Conservation (phyloP, 30 jellyfish, hydroid and myxozoan species). For the Morbakka virulenta region DNA sequence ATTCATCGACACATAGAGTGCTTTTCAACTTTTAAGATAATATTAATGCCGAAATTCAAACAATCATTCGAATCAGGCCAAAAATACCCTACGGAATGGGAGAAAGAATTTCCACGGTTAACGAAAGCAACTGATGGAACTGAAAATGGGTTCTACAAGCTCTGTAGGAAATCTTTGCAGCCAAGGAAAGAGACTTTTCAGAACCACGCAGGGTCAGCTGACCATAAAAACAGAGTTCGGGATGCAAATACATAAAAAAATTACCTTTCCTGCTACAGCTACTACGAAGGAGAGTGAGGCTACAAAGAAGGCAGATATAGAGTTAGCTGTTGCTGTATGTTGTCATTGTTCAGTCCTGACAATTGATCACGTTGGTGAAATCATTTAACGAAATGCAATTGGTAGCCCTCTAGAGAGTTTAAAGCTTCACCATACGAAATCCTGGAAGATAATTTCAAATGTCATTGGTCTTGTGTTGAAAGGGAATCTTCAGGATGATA, state of each 20-base stretch:
- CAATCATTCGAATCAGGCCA: not conserved
- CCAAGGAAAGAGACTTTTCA: not conserved
- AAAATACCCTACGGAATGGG: slow-evolving; percentile 1
- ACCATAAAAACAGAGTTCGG: not conserved
- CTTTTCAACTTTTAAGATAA: slow-evolving; percentile 29
- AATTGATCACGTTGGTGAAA: slow-evolving; percentile 37
- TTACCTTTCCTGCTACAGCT: not conserved
- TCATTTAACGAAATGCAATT: slow-evolving; percentile 4
- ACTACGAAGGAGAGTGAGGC: not conserved
- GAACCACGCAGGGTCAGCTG: slow-evolving; percentile 20
- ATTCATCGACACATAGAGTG: not conserved
- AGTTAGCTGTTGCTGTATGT: slow-evolving; percentile 22
- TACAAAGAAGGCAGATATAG: slow-evolving; percentile 16
- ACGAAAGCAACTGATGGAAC: not conserved
- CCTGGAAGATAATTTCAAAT: too few relatives aligned
- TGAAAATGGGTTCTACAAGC: not conserved
- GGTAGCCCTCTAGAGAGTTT: too few relatives aligned
- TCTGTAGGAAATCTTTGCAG: not conserved
- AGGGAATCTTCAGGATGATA: not conserved
- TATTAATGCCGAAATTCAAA: slow-evolving; percentile 4
- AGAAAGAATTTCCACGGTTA: not conserved
- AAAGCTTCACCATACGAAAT: too few relatives aligned
- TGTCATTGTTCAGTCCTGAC: slow-evolving; percentile 36
- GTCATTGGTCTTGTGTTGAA: not conserved
- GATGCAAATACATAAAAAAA: slow-evolving; percentile 1